A percentile compares a stretch with the other conserved stretches of the same genome.
Evolutionary conservation across 23 tunicate species (phyloP).

Genomic region (Pegea sp.): DNA sequence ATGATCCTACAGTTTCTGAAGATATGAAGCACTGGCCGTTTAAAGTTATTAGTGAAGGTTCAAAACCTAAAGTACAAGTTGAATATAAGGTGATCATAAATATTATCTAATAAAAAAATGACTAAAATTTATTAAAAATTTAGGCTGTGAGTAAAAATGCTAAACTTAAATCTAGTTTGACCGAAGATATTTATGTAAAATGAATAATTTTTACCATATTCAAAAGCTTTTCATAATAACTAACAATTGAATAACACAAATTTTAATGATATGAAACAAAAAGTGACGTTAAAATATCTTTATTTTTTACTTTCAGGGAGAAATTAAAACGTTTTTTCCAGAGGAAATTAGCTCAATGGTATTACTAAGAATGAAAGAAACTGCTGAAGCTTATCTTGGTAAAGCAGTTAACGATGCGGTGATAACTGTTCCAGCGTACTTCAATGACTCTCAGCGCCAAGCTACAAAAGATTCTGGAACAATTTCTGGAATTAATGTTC

Average conservation of each 20-base stretch:
- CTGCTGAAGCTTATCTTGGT: conserved; percentile 84
- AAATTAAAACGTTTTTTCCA: conserved; percentile 49
- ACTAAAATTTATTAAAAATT: too few relatives aligned
- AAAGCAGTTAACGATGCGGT: conserved; percentile 74
- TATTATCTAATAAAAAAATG: too few relatives aligned
- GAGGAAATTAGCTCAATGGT: conserved; percentile 94
- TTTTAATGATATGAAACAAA: too few relatives aligned
- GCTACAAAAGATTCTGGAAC: conserved; percentile 96
- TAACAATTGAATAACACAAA: too few relatives aligned
- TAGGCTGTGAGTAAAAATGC: too few relatives aligned
- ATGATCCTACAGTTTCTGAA: conserved; percentile 39
- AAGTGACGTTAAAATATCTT: too few relatives aligned
- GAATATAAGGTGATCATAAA: too few relatives aligned
- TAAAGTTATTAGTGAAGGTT: conserved; percentile 19
- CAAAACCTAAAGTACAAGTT: conserved; percentile 62
- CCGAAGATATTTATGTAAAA: too few relatives aligned
- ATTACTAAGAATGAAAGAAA: conserved; percentile 59
- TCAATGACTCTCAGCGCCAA: too few relatives aligned
- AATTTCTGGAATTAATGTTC: conserved; percentile 71
- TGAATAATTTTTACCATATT: too few relatives aligned
- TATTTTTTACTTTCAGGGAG: conserved; percentile 40
- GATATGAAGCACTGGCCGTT: conserved; percentile 79
- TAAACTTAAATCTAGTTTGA: too few relatives aligned
- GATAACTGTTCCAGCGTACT: conserved; percentile 88
- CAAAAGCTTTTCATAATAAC: too few relatives aligned